Conservation (phyloP, 2,888 invertebrate species). For the Ophion slaviceki region DNA sequence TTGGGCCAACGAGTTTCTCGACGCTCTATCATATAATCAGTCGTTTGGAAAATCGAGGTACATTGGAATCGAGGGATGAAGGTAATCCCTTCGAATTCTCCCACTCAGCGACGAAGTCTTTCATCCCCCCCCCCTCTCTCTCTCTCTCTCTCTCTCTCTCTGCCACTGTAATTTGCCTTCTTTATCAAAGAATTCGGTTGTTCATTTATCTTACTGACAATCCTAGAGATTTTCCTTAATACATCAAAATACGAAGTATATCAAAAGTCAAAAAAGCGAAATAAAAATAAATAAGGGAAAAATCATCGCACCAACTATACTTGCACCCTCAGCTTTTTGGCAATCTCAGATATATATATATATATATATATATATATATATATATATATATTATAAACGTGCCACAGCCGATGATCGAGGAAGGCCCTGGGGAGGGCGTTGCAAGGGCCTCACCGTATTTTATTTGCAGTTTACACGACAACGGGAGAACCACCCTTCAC, state of each 20-base stretch:
- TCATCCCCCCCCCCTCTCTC: neutral
- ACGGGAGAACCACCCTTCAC: conserved; percentile 24
- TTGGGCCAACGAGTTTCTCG: conserved; percentile 46
- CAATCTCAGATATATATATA: too few relatives aligned
- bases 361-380: too few relatives aligned
- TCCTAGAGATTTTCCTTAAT: too few relatives aligned
- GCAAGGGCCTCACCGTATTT: conserved; percentile 33
- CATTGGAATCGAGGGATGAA: conserved; percentile 51
- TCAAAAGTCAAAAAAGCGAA: too few relatives aligned
- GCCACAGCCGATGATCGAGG: conserved; percentile 8
- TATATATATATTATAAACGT: neutral
- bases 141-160: neutral
- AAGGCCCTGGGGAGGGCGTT: conserved; percentile 22
- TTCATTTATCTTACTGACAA: too few relatives aligned
- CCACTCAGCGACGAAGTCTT: conserved; percentile 12
- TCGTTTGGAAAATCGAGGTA: conserved; percentile 61
- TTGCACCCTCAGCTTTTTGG: too few relatives aligned
- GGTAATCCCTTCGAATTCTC: conserved; percentile 51
- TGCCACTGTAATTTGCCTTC: neutral
- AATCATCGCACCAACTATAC: too few relatives aligned
- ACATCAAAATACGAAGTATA: too few relatives aligned
- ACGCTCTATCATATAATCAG: conserved; percentile 64
- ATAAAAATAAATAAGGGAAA: too few relatives aligned
- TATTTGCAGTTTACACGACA: conserved; percentile 41
- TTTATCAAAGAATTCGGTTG: too few relatives aligned